Base-by-base conservation (phyloP, 2,113 vertebrate genomes). In the Mohoua ochrocephala region DNA sequence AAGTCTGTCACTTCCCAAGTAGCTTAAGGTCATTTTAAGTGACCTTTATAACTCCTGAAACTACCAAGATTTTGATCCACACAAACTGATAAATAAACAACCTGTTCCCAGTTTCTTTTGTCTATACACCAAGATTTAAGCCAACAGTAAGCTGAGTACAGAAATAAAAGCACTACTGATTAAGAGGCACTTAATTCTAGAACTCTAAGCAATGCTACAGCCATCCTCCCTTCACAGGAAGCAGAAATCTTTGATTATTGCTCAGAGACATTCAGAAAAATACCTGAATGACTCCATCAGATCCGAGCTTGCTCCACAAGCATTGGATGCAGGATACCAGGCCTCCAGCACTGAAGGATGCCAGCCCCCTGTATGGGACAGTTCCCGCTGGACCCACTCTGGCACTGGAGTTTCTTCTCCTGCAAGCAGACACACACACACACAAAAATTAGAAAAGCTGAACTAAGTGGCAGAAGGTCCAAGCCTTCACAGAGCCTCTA, bases 271-370 rank as follows among this genome's bases (percentile, higher is more conserved):
- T 1, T 70, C 33, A 91, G 65, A 91, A 82, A 71, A 60, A 97
- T 97, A 99, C 99, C 99, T 98, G 93, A 99, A 98, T 9, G 99
- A 99, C 79, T 99, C 99, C 99, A 99, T 99, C 81, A 99, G 96
- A 94, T 98, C 91, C 10, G 98, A 97, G 89, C 98, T 99, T 21
- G 99, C 98, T 79, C 99, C 99, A 19, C 99, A 98, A 28, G 97
- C 92, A 69, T 99, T 98, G 1, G 99, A 99, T 11, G 98, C 97
- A 88, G 98, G 97, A 93, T 99, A 99, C 99, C 99, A 99, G 0
- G 85, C 96, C 91, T 99, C 99, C 84, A 98, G 76, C 37, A 98
- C 65, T 5, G 97, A 97, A 7, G 97, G 74, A 31, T 91, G 97
- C 97, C 97, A 97, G 18, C 79, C 41, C 27, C 37, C 65, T 12